Percentiles rank a stretch among this genome's conserved stretches.
Evolutionary conservation across 2,797 vertebrate genomes (phyloP).

Genomic region (Halcyon chelicuti): DNA sequence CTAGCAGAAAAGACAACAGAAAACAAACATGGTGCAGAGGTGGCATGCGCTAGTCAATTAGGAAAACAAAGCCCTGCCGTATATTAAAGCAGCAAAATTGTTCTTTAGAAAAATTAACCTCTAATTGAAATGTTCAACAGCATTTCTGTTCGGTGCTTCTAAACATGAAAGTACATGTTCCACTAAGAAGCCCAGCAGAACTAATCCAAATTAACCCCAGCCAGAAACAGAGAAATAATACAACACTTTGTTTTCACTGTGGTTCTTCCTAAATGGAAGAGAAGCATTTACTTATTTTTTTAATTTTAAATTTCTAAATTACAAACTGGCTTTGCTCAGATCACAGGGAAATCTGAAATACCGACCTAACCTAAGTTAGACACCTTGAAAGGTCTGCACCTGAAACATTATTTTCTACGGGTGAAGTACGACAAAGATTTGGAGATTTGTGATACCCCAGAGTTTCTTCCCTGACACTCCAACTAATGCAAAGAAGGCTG

Average conservation of each 20-base stretch:
- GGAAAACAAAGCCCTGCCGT: neutral
- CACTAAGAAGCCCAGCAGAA: neutral
- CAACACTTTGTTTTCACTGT: neutral
- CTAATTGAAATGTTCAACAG: neutral
- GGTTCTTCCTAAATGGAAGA: neutral
- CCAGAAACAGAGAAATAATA: neutral
- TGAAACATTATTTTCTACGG: neutral
- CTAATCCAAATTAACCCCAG: neutral
- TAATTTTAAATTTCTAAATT: neutral
- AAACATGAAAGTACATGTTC: neutral
- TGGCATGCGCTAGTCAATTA: neutral
- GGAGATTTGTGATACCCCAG: neutral
- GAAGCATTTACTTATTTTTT: neutral
- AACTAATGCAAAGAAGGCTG: neutral
- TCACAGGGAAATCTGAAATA: neutral
- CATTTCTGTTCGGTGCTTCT: neutral
- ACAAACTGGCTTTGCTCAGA: neutral
- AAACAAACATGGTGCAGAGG: neutral
- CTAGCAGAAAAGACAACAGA: neutral
- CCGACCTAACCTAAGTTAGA: neutral
- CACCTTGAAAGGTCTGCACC: neutral
- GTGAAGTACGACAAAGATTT: neutral
- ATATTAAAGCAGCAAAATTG: neutral
- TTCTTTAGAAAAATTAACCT: slow-evolving; percentile 7
- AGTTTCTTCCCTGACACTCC: neutral